Percentiles rank a stretch among this genome's conserved stretches.
phyloP scores from a whole-genome alignment of 2,113 vertebrate species.

The Stegastes partitus region DNA sequence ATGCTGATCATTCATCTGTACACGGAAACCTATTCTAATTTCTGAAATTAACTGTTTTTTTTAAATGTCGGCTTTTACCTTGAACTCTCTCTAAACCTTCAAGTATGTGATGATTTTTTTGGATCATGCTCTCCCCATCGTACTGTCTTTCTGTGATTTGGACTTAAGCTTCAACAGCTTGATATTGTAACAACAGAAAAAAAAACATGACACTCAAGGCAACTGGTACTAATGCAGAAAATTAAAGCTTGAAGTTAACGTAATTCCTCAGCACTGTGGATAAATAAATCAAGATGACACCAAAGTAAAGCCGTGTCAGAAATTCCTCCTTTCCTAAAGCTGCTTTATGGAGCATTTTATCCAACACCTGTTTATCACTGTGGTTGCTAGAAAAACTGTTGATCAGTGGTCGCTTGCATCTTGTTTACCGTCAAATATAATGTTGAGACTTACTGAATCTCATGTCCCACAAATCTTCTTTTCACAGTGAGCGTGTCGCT shows the following conservation, averaged over 20 bases:
- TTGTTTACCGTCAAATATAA: no score
- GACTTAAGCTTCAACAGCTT: not conserved
- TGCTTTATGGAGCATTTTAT: not conserved
- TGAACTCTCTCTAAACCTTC: not conserved
- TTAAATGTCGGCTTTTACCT: no score
- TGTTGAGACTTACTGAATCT: no score
- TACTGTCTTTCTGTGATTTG: not conserved
- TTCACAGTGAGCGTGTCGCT: no score
- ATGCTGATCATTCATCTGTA: no score
- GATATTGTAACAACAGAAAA: no score
- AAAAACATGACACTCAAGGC: not conserved
- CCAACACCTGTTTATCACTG: no score
- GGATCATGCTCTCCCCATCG: not conserved
- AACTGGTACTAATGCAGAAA: not conserved
- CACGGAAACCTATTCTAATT: no score
- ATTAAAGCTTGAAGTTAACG: not conserved
- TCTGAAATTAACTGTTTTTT: no score
- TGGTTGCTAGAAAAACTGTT: no score
- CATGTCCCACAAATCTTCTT: no score
- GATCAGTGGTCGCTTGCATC: no score
- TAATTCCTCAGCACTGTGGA: not conserved
- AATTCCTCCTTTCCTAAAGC: not conserved
- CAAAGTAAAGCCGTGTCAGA: not conserved
- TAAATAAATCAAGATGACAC: conserved; percentile 10
- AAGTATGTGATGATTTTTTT: not conserved